Base-by-base conservation (phyloP, 2,797 vertebrate genomes). In the Poecilia gillii region DNA sequence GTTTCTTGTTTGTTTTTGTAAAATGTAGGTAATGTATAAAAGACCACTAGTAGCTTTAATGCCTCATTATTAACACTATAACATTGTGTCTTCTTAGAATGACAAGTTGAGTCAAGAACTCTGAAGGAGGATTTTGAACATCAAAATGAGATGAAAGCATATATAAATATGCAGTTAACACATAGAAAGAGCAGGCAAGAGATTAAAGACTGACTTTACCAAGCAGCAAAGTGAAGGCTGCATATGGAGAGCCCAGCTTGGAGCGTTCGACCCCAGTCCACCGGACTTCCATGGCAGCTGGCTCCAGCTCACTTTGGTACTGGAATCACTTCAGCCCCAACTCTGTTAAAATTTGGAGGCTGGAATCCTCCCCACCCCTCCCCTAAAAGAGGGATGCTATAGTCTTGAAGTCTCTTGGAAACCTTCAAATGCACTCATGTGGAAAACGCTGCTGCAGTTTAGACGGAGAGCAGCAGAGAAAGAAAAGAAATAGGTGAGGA, bases 211-310 rank as follows among this genome's bases (percentile, higher is more conserved):
- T 71, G 74, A 88, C 74, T 55, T 95, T 95, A 96, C 96, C 94
- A 64, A 96, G 85, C 81, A 95, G 84, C 59, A 95, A 9, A 16
- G 90, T 85, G 80, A 85, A 43, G 23, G 82, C 79, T 80, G 70
- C 53, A 59, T 85, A 77, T 12, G 80, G 75, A 81, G 86, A 81
- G 81, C 88, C 90, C 79, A 78, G 81, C 81, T 87, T 89, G 20
- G n/a, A 77, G 85, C 85, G 75, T 81, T 87, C 77, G 68, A 83
- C 82, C 72, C 87, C 81, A 83, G 49, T 86, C 86, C 90, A 87
- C 90, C 70, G 88, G 82, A 90, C 89, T 84, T 95, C 94, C 96
- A 96, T 96, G 86, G 85, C 85, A 72, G 81, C 89, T 86, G 70
- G 83, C 16, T 77, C 79, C 6, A 76, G 41, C 43, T 80, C 36